Conservation (phyloP, 2,113 vertebrate species). For the Struthidea cinerea region DNA sequence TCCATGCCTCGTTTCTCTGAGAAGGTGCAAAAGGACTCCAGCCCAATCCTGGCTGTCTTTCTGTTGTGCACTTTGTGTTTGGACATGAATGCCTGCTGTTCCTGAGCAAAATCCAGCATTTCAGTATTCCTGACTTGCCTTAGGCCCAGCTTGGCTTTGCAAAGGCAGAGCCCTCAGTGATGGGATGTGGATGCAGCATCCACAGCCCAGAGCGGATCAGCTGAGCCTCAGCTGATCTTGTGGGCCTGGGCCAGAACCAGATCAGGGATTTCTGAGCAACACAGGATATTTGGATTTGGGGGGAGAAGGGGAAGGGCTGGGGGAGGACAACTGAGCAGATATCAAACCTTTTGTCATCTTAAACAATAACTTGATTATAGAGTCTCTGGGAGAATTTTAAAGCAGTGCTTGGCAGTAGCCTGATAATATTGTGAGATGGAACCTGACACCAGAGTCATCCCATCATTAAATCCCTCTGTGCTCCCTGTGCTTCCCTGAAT, state of each 20-base stretch:
- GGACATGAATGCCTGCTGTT: neutral
- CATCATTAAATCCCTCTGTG: neutral
- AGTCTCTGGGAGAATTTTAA: neutral
- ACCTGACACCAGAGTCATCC: neutral
- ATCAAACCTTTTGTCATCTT: neutral
- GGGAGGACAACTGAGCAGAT: neutral
- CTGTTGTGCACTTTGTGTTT: neutral
- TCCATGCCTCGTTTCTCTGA: neutral
- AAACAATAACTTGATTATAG: neutral
- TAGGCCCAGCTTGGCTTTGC: neutral
- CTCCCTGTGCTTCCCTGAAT: neutral
- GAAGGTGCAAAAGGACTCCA: neutral
- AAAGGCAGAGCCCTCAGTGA: neutral
- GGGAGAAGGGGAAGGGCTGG: neutral
- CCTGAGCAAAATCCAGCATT: neutral
- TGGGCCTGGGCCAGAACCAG: neutral
- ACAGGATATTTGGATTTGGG: neutral
- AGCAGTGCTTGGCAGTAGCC: neutral
- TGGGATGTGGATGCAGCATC: neutral
- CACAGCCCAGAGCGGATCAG: neutral
- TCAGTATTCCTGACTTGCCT: neutral
- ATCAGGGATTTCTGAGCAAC: neutral
- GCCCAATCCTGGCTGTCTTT: neutral
- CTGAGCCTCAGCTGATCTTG: neutral
- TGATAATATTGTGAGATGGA: neutral